Percentiles rank a stretch among this genome's conserved stretches.
phyloP scores from a whole-genome alignment of 2,113 vertebrate species.

The Diphyllodes magnificus region DNA sequence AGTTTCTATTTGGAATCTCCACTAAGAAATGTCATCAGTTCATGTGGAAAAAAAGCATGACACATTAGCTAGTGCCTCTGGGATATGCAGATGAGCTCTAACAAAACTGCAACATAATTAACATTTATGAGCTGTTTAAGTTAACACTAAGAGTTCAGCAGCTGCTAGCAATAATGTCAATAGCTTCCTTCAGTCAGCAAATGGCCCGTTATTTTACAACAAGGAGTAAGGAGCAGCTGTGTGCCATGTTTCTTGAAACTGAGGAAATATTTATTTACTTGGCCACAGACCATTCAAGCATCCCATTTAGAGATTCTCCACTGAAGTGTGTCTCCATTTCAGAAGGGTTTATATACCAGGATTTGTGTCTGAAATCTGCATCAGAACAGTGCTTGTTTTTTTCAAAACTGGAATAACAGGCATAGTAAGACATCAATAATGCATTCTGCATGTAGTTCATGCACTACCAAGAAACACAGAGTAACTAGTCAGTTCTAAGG shows the following conservation, averaged over 20 bases:
- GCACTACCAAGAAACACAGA: neutral
- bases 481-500: neutral
- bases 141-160: conserved; percentile 26
- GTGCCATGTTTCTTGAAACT: neutral
- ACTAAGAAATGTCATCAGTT: neutral
- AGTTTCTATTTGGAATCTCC: neutral
- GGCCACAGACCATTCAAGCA: neutral
- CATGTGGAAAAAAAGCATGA: neutral
- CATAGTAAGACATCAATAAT: neutral
- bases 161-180: conserved; percentile 40
- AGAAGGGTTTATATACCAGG: neutral
- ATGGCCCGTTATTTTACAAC: neutral
- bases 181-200: conserved; percentile 31
- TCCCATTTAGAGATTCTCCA: neutral
- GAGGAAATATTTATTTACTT: conserved; percentile 7
- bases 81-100: neutral
- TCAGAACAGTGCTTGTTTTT: neutral
- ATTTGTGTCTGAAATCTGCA: neutral
- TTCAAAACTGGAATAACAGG: neutral
- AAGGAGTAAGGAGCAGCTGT: conserved; percentile 32
- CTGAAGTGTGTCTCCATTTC: neutral
- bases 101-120: conserved; percentile 38
- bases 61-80: neutral
- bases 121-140: conserved; percentile 48
- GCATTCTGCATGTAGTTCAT: neutral